Conservation (phyloP, 2,113 vertebrate genomes). For the Centropristis striata region DNA sequence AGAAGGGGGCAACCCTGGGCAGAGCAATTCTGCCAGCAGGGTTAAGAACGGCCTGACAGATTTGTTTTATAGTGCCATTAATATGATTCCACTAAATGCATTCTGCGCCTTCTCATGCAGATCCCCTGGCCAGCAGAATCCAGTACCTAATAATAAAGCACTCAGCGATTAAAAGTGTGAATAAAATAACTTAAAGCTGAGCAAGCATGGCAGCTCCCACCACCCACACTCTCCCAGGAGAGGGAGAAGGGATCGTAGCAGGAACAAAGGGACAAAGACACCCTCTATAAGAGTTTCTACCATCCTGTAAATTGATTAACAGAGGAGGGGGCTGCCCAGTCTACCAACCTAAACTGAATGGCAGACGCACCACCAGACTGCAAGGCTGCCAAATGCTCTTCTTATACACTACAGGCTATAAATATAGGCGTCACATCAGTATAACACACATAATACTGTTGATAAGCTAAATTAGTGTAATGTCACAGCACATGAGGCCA, state of each 20-base stretch:
- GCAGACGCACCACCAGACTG: constrained; percentile 69
- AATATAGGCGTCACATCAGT: constrained; percentile 55
- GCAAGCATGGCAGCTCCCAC: constrained; percentile 80
- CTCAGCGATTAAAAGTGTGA: constrained; percentile 88
- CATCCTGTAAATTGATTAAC: constrained; percentile 86
- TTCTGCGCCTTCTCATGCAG: constrained; percentile 80
- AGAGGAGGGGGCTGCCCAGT: constrained; percentile 63
- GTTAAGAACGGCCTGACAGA: constrained; percentile 85
- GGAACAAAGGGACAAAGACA: constrained; percentile 86
- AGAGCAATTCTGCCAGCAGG: constrained; percentile 77
- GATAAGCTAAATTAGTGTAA: constrained; percentile 51
- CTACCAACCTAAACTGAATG: constrained; percentile 74
- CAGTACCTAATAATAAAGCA: constrained; percentile 87
- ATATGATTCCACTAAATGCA: constrained; percentile 86
- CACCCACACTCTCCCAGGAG: constrained; percentile 85
- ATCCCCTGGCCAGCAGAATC: constrained; percentile 82
- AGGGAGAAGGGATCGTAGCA: constrained; percentile 70
- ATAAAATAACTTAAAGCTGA: constrained; percentile 86
- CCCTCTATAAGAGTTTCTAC: constrained; percentile 80
- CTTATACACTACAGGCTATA: constrained; percentile 48
- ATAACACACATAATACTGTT: constrained; percentile 44
- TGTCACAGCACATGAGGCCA: constrained; percentile 32
- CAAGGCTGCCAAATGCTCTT: constrained; percentile 65
- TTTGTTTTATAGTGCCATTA: constrained; percentile 85
- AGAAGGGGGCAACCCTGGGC: constrained; percentile 77